Evolutionary conservation across 2,113 vertebrate genomes (phyloP), one percentile per base, ranked within the genome.

Genomic region (Hiodon tergisus): DNA sequence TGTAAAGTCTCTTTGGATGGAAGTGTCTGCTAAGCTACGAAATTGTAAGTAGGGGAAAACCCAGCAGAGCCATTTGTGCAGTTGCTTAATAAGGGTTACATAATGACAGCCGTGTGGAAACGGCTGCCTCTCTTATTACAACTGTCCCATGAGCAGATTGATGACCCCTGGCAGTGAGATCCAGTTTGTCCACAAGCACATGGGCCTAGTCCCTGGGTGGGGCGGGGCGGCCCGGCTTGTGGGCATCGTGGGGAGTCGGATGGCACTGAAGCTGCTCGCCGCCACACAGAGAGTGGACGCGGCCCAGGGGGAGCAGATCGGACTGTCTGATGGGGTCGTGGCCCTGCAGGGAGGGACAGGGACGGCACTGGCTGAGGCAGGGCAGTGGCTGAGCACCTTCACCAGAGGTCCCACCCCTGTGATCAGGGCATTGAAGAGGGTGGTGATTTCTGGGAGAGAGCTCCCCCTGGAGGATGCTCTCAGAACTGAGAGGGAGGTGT

Each of bases 191-290:
- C 97, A 99, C 71, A 98, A 96, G 87, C 92, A 90, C 66, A 96
- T 98, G 94, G 96, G 96, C 1, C 87, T 99, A 84, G 90, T 96
- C 59, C 96, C 97, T 0, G 95, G 94, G 77, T 99, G 97, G 97
- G 97, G 97, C 0, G 96, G 97, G 7, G 86, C 89, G 0, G 85
- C 93, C 0, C 86, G 95, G 76, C 91, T 99, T 5, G 90, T 92
- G 78, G 83, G 76, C 14, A 83, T 97, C 0, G 80, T 96, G 0
- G 95, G 96, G 78, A 87, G 89, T 60, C 81, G 85, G 75, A 85
- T 89, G 2, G 91, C 96, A 6, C 87, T 99, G 62, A 93, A 79
- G 84, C 87, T 98, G 72, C 88, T 99, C 13, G 88, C 85, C 0
- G 90, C 92, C 0, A 88, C 93, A 0, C 16, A 80, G 2, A 87